A percentile compares a stretch with the other conserved stretches of the same genome.
phyloP scores from a whole-genome alignment of 2,888 invertebrate species.

The Orthonychiurus folsomi region DNA sequence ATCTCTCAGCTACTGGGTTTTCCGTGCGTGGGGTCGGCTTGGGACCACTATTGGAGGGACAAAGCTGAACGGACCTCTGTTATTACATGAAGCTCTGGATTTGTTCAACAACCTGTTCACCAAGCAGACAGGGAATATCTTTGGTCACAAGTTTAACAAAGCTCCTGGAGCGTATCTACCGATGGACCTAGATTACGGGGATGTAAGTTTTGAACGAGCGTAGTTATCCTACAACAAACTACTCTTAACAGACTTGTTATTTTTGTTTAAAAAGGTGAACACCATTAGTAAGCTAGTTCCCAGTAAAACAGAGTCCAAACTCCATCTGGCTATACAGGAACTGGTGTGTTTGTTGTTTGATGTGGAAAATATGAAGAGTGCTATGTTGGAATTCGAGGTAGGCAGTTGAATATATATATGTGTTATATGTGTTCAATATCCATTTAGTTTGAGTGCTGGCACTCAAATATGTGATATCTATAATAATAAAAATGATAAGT shows the following conservation, averaged over 20 bases:
- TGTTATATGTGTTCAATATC: no score
- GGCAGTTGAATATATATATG: constrained; percentile 16
- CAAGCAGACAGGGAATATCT: constrained; percentile 78
- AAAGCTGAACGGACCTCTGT: constrained; percentile 52
- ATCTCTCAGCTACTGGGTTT: constrained; percentile 57
- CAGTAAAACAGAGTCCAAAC: constrained; percentile 51
- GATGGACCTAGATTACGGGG: constrained; percentile 80
- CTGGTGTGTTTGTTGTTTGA: constrained; percentile 82
- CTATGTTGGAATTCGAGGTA: constrained; percentile 86
- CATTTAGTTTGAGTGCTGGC: constrained; percentile 3
- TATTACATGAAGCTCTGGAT: constrained; percentile 52
- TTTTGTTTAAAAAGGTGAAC: constrained; percentile 40
- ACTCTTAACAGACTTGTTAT: no score
- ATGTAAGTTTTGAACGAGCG: constrained; percentile 43
- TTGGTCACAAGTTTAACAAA: constrained; percentile 61
- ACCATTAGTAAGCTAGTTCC: constrained; percentile 44
- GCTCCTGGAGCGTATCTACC: constrained; percentile 69
- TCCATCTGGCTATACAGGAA: constrained; percentile 68
- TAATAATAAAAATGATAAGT: no score
- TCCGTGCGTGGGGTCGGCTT: constrained; percentile 91
- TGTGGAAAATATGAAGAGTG: constrained; percentile 79
- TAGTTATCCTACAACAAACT: background rate
- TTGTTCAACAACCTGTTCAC: constrained; percentile 57
- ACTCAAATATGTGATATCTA: no score
- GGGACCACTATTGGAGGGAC: constrained; percentile 82